These are phyloP conservation scores for Hemistola chrysoprasaria DNA, from an alignment of 2,888 invertebrate genomes.

Conservation along the genomic window DNA sequence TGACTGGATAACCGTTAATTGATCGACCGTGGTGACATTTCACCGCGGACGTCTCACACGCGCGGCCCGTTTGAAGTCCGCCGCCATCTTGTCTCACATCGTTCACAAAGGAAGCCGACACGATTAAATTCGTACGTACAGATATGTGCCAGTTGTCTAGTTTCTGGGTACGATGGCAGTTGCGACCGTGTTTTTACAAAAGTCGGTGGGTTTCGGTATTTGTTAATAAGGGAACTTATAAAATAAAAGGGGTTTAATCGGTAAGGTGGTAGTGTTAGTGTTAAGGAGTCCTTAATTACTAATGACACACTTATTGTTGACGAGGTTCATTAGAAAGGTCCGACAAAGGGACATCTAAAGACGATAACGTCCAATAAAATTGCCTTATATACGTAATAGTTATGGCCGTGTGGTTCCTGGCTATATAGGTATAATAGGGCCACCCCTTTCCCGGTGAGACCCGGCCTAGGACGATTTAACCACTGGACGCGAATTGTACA, in stretches of 20 bases:
- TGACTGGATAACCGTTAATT: slow-evolving; percentile 68
- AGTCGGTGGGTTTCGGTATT: slow-evolving; percentile 43
- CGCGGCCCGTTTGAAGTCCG: slow-evolving; percentile 64
- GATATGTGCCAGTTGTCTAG: slow-evolving; percentile 76
- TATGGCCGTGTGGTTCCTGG: no score
- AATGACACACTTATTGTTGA: slow-evolving; percentile 18
- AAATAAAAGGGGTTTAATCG: slow-evolving; percentile 15
- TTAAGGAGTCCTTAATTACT: slow-evolving; percentile 11
- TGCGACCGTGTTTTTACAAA: slow-evolving; percentile 45
- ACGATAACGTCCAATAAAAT: no score
- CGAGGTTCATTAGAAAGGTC: not conserved
- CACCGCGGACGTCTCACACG: slow-evolving; percentile 61
- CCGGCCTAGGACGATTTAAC: no score
- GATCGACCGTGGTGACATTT: slow-evolving; percentile 79
- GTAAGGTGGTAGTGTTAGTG: slow-evolving; percentile 18
- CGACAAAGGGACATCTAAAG: no score
- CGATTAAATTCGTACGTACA: slow-evolving; percentile 77
- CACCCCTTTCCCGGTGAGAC: no score
- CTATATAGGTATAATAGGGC: no score
- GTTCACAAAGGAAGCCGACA: slow-evolving; percentile 64
- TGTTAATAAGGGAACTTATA: slow-evolving; percentile 38
- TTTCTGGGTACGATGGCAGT: slow-evolving; percentile 50
- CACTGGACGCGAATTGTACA: no score
- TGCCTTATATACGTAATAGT: no score
- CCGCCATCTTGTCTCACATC: slow-evolving; percentile 53